A percentile compares a stretch with the other conserved stretches of the same genome.
These are phyloP conservation scores for Corythornis cristatus DNA, from an alignment of 2,113 vertebrate genomes.

Conservation along the genomic window DNA sequence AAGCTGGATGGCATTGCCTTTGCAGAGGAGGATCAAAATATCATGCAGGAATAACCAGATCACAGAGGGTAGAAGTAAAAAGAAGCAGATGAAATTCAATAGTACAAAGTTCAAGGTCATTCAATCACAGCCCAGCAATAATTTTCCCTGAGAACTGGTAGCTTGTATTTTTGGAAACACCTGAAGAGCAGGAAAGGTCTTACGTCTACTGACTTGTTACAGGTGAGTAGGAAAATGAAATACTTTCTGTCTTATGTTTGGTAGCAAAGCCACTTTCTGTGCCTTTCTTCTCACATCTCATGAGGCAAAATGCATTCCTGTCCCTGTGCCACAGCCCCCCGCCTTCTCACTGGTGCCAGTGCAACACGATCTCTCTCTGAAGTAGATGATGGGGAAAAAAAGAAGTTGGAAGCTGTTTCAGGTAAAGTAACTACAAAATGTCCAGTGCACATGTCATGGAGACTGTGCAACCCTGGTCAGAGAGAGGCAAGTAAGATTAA, in stretches of 20 bases:
- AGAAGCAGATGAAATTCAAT: background rate
- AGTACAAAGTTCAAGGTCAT: conserved; percentile 39
- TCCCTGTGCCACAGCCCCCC: background rate
- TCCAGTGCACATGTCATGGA: no score
- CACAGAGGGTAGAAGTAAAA: background rate
- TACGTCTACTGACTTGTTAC: background rate
- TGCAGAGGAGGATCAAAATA: conserved; percentile 16
- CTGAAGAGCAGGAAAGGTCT: background rate
- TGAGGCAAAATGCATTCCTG: background rate
- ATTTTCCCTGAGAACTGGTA: background rate
- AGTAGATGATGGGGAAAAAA: background rate
- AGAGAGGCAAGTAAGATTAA: background rate
- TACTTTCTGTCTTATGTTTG: background rate
- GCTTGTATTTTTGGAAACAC: background rate
- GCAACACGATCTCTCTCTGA: background rate
- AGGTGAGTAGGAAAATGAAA: background rate
- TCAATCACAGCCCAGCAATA: background rate
- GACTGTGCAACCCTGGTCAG: background rate
- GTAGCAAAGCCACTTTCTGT: background rate
- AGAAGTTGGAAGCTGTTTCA: background rate
- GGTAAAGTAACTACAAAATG: background rate
- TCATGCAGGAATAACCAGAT: background rate
- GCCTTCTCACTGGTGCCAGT: background rate
- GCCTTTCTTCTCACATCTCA: background rate
- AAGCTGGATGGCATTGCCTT: background rate